phyloP scores from a whole-genome alignment of 2,797 vertebrate genomes.

The Neosilurus mollespiculum region DNA sequence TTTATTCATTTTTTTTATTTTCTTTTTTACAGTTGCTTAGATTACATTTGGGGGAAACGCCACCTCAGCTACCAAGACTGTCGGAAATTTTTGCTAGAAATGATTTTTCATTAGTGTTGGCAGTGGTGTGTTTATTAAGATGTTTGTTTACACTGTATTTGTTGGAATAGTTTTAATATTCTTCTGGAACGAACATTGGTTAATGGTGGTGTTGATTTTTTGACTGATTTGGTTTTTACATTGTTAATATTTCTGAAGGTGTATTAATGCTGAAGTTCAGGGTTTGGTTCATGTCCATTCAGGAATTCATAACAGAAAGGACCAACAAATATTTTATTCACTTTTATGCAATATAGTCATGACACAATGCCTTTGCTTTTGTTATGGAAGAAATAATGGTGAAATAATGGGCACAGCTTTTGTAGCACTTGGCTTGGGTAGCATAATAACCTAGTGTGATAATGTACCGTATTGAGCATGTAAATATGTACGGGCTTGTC shows the following conservation, averaged over 20 bases:
- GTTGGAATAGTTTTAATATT: background rate
- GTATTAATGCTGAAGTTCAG: background rate
- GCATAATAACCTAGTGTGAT: background rate
- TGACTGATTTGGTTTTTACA: background rate
- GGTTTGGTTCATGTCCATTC: background rate
- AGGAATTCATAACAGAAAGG: background rate
- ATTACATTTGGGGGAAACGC: background rate
- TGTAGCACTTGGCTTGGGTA: background rate
- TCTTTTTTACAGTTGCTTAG: background rate
- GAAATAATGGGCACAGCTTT: constrained; percentile 3
- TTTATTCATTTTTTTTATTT: no score
- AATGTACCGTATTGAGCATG: background rate
- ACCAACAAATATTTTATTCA: background rate
- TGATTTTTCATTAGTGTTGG: background rate
- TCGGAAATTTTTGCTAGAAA: background rate
- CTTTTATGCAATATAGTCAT: constrained; percentile 6
- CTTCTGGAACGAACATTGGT: no score
- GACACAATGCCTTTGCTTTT: background rate
- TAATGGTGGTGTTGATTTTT: background rate
- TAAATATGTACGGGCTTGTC: background rate
- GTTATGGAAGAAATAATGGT: background rate
- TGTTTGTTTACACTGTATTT: background rate
- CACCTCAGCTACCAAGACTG: background rate
- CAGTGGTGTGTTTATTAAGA: background rate
- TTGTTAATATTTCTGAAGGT: background rate